Percentiles rank a stretch among this genome's conserved stretches.
phyloP scores from a whole-genome alignment of 2,113 vertebrate genomes.

The Riparia riparia region DNA sequence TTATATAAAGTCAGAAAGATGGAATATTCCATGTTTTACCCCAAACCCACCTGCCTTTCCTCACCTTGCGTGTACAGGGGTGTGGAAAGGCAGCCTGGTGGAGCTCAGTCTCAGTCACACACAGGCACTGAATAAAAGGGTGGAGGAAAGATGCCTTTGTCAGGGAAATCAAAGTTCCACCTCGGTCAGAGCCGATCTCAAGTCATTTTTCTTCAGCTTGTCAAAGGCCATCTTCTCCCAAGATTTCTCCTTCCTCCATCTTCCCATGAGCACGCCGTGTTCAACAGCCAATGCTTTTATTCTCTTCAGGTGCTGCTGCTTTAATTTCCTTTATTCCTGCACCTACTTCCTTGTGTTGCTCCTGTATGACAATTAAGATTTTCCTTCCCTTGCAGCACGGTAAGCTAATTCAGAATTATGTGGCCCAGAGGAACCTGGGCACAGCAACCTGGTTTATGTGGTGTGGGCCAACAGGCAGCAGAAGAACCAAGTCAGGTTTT shows the following conservation, averaged over 20 bases:
- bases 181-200: not conserved
- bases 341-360: not conserved
- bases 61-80: rapidly evolving
- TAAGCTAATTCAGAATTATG: not conserved
- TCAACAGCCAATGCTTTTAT: not conserved
- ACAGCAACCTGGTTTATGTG: not conserved
- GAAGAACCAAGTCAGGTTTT: not conserved
- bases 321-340: not conserved
- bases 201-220: not conserved
- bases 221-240: not conserved
- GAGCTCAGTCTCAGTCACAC: not conserved
- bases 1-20: not conserved
- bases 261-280: not conserved
- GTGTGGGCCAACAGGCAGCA: not conserved
- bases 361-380: not conserved
- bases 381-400: not conserved
- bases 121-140: not conserved
- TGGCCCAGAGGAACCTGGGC: not conserved
- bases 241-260: not conserved
- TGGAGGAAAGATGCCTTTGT: not conserved
- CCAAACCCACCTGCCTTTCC: not conserved
- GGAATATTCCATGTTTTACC: not conserved
- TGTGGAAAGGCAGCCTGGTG: not conserved
- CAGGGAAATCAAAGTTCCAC: not conserved
- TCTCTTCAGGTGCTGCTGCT: not conserved